Base-by-base conservation (phyloP, 2,113 vertebrate species). In the Tychaedon coryphoeus region DNA sequence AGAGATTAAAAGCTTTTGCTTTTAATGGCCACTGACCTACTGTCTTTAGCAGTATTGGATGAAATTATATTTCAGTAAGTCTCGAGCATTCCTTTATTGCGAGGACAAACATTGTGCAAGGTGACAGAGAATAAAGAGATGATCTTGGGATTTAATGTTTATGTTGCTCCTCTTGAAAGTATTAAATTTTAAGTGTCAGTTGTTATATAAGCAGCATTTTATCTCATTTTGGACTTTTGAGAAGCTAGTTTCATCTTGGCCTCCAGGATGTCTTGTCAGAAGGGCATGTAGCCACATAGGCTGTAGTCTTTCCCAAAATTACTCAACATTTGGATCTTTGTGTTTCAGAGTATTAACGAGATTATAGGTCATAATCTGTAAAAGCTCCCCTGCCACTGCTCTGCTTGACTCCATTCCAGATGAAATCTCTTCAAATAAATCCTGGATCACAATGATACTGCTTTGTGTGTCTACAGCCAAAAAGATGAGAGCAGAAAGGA, bases 361-460 rank as follows among this genome's bases (percentile, higher is more conserved):
- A 98, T 98, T 98, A 98, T 70, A 92, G 97, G 96, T 96, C 97
- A 92, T 98, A 98, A 97, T 98, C 97, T 98, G 92, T 96, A 97
- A 97, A 97, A 97, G 97, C 97, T 97, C 96, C 97, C 97, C 97
- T 97, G 97, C 95, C 69, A 96, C 93, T 90, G 79, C 97, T 95
- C 97, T 94, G 96, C 95, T 98, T 95, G 98, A 98, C 95, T 97
- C 96, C 96, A 92, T 98, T 98, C 97, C 97, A 98, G 97, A 97
- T 98, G 97, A 98, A 97, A 97, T 97, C 94, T 96, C 95, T 97
- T 98, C 95, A 97, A 97, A 97, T 95, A 97, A 98, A 98, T 97
- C 96, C 97, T 94, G 95, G 94, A 97, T 97, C 97, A 97, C 96
- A 96, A 86, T 76, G 94, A 96, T 96, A 90, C 74, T 95, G 77